Evolutionary conservation across 2,113 vertebrate genomes (phyloP).

Genomic region (Hemibagrus wyckioides): DNA sequence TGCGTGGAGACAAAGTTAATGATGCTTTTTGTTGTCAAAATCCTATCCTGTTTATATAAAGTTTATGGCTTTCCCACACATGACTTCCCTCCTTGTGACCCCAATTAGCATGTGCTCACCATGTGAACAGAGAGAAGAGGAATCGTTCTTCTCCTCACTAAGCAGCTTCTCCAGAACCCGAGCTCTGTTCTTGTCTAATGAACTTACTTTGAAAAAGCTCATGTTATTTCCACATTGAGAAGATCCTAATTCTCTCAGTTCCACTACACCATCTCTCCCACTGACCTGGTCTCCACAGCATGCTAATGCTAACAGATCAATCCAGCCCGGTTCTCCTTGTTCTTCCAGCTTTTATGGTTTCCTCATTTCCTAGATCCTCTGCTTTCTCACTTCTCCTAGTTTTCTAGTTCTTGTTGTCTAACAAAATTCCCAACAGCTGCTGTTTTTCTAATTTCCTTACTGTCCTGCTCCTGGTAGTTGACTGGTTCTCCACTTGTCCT

Average conservation of each 20-base stretch:
- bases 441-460: not conserved
- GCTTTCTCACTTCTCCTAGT: not conserved
- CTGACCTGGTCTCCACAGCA: not conserved
- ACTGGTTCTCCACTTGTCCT: not conserved
- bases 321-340: not conserved
- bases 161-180: not conserved
- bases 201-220: not conserved
- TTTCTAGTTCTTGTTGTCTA: not conserved
- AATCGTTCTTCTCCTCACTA: not conserved
- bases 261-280: not conserved
- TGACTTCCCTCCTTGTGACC: slow-evolving; percentile 1
- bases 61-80: slow-evolving; percentile 28
- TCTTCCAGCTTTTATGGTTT: not conserved
- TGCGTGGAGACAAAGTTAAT: not conserved
- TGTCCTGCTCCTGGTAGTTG: not conserved
- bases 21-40: slow-evolving; percentile 10
- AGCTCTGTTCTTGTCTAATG: not conserved
- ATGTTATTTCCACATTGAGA: slow-evolving; percentile 12
- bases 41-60: slow-evolving; percentile 18
- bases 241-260: not conserved
- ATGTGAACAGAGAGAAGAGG: slow-evolving; percentile 3
- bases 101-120: slow-evolving; percentile 17
- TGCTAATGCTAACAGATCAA: not conserved
- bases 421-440: not conserved
- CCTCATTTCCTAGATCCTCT: not conserved